Evolutionary conservation across 2,113 vertebrate genomes (phyloP).

Genomic region (Channa argus): DNA sequence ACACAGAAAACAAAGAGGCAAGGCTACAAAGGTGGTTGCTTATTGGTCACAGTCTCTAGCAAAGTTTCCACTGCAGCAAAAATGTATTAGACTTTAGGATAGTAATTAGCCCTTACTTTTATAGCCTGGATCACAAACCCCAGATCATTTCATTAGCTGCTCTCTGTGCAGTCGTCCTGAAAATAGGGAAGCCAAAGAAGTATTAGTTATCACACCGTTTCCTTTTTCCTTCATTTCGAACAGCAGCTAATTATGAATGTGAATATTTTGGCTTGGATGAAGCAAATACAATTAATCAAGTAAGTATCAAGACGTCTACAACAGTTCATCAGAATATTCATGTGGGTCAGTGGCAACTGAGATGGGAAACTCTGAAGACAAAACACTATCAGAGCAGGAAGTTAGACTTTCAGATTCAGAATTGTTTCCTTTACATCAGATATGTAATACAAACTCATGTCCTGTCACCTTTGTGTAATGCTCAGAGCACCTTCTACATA

Average conservation of each 20-base stretch:
- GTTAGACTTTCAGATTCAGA: conserved; percentile 1
- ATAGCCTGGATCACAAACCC: conserved; percentile 16
- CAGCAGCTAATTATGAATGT: background rate
- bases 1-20: background rate
- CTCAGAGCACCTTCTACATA: conserved; percentile 42
- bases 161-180: conserved; percentile 21
- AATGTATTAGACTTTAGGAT: conserved; percentile 23
- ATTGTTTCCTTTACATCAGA: conserved; percentile 24
- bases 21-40: no score
- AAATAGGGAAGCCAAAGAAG: conserved; percentile 1
- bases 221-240: conserved; percentile 6
- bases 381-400: background rate
- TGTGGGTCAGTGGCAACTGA: background rate
- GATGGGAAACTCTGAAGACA: background rate
- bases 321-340: background rate
- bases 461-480: conserved; percentile 10
- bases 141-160: conserved; percentile 19
- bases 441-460: conserved; percentile 19
- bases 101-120: conserved; percentile 4
- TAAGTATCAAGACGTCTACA: background rate
- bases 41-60: background rate
- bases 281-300: background rate
- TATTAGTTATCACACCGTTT: background rate
- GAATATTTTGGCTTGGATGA: background rate
- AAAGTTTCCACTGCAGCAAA: background rate